Base-by-base conservation (phyloP, 2,888 invertebrate species). In the Aleiodes leptofemur region DNA sequence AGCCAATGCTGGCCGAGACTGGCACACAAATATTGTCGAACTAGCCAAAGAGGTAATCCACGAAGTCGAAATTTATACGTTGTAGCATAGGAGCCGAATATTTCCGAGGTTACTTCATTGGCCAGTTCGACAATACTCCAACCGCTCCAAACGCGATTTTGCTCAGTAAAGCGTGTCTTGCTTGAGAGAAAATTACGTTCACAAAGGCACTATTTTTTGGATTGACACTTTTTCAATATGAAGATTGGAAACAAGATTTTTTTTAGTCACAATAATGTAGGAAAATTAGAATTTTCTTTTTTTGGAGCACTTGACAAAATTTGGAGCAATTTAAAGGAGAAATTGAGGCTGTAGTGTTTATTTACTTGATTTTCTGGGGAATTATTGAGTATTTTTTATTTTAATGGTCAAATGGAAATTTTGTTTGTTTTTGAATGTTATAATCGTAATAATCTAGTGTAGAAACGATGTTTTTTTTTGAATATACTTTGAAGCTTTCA, bases 1-100 rank as follows among this genome's bases (percentile, higher is more conserved):
- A 78, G 34, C 79, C 78, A 56, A 69, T 31, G 16, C 61, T 31
- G 50, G 29, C 68, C 51, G 16, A 8, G 53, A 57, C 23, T 23
- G 34, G n/a, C 14, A 16, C 55, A 55, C 55, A 9, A 55, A 55
- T n/a, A n/a, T n/a, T n/a, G n/a, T n/a, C n/a, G n/a, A n/a, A n/a
- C n/a, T n/a, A n/a, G n/a, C n/a, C n/a, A n/a, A n/a, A n/a, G n/a
- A n/a, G n/a, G n/a, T n/a, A n/a, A n/a, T n/a, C n/a, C n/a, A n/a
- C n/a, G n/a, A n/a, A n/a, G n/a, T n/a, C n/a, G n/a, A n/a, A n/a
- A n/a, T n/a, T n/a, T n/a, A n/a, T n/a, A n/a, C n/a, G n/a, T n/a
- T n/a, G n/a, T n/a, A n/a, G n/a, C n/a, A n/a, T n/a, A n/a, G n/a
- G n/a, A n/a, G n/a, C n/a, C n/a, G n/a, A n/a, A n/a, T n/a, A n/a